These are phyloP conservation scores for Bucco capensis DNA, from an alignment of 2,113 vertebrate species.

Conservation along the genomic window DNA sequence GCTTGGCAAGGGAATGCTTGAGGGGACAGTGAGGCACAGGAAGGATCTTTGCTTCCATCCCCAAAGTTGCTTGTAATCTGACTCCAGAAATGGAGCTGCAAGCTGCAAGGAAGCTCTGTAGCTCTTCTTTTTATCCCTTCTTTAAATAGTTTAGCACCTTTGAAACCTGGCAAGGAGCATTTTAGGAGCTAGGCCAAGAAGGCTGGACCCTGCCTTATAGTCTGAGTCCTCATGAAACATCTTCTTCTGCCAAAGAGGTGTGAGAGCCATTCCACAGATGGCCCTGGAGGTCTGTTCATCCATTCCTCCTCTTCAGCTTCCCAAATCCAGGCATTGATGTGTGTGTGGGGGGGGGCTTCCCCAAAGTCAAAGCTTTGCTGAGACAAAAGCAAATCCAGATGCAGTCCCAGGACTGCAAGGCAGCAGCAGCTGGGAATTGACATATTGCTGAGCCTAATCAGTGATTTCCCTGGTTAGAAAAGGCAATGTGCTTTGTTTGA, in stretches of 20 bases:
- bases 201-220: not conserved
- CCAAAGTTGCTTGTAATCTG: not conserved
- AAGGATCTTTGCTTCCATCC: not conserved
- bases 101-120: not conserved
- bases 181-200: not conserved
- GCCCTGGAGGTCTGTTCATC: not conserved
- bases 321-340: rapidly evolving
- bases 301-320: not conserved
- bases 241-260: not conserved
- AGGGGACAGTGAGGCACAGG: not conserved
- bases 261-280: rapidly evolving
- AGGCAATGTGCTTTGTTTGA: not conserved
- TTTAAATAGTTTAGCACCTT: slow-evolving; percentile 3
- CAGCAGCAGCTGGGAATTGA: not conserved
- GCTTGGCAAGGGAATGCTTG: not conserved
- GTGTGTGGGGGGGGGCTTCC: not conserved
- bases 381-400: not conserved
- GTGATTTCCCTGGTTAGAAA: slow-evolving; percentile 16
- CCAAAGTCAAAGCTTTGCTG: not conserved
- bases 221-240: not conserved
- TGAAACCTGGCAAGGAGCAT: not conserved
- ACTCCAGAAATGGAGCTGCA: not conserved
- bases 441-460: not conserved
- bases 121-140: rapidly evolving
- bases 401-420: not conserved